A percentile compares a stretch with the other conserved stretches of the same genome.
Evolutionary conservation across 2,113 vertebrate genomes (phyloP).

Genomic region (Petaurus breviceps): DNA sequence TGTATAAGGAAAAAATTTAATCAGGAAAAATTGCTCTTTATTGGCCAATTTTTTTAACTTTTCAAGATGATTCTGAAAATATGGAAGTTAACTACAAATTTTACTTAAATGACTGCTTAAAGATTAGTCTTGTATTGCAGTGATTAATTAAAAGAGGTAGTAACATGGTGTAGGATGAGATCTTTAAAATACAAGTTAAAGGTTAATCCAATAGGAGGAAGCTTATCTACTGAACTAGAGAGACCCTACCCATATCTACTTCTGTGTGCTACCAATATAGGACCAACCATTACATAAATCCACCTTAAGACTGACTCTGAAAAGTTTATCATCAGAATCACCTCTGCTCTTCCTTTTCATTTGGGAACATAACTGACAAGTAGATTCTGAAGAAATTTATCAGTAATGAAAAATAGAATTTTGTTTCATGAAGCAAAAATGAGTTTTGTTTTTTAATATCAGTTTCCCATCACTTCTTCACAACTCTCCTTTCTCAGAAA

Average conservation of each 20-base stretch:
- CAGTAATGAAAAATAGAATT: neutral
- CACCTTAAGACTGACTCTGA: neutral
- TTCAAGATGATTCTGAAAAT: neutral
- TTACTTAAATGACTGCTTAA: neutral
- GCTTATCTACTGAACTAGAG: neutral
- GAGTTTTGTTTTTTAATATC: neutral
- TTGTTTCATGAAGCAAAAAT: neutral
- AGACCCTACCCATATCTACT: neutral
- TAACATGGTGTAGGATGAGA: neutral
- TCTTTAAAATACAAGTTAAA: neutral
- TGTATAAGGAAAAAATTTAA: neutral
- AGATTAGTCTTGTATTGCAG: neutral
- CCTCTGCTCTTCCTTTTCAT: neutral
- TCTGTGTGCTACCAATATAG: neutral
- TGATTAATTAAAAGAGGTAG: neutral
- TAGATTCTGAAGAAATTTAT: neutral
- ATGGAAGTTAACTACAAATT: neutral
- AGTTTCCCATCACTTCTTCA: neutral
- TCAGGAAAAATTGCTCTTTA: neutral
- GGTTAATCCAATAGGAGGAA: neutral
- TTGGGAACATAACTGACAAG: neutral
- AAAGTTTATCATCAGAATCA: neutral
- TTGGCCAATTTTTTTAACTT: neutral
- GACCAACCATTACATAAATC: neutral
- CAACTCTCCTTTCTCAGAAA: neutral